phyloP scores from a whole-genome alignment of 1,140 invertebrate genomes.

The Calephelis virginiensis region DNA sequence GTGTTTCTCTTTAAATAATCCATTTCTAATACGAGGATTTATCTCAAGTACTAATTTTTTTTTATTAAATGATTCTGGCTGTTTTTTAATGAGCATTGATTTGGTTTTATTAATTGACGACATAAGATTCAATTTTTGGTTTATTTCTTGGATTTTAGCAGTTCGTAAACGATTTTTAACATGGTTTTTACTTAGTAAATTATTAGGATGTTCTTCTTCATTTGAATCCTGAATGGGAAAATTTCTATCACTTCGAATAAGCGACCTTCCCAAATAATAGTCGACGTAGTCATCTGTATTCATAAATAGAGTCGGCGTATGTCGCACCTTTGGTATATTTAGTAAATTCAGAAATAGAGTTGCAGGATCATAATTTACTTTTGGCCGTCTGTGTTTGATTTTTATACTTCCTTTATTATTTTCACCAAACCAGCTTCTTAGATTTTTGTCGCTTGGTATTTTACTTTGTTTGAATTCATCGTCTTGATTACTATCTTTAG shows the following conservation, averaged over 20 bases:
- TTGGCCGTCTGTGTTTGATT: neutral
- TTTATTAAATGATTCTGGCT: neutral
- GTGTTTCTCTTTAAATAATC: neutral
- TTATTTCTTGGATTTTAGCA: conserved; percentile 36
- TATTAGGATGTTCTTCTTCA: conserved; percentile 34
- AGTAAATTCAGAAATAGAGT: neutral
- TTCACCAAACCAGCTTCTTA: neutral
- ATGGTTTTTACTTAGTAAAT: conserved; percentile 25
- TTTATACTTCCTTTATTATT: neutral
- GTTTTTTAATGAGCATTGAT: neutral
- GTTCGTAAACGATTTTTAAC: conserved; percentile 40
- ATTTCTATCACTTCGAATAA: conserved; percentile 11
- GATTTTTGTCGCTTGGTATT: neutral
- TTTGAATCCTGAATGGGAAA: conserved; percentile 32
- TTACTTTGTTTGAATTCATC: neutral
- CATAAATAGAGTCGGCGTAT: neutral
- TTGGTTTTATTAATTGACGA: conserved; percentile 4
- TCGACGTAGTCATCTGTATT: conserved; percentile 44
- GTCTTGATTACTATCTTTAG: conserved; percentile 1
- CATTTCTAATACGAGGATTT: neutral
- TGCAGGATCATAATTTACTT: neutral
- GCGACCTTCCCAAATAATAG: conserved; percentile 35
- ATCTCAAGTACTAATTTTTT: neutral
- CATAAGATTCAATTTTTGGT: conserved; percentile 34
- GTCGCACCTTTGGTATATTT: conserved; percentile 8